Conservation (phyloP, 2,113 vertebrate species). For the Chiloscyllium plagiosum region DNA sequence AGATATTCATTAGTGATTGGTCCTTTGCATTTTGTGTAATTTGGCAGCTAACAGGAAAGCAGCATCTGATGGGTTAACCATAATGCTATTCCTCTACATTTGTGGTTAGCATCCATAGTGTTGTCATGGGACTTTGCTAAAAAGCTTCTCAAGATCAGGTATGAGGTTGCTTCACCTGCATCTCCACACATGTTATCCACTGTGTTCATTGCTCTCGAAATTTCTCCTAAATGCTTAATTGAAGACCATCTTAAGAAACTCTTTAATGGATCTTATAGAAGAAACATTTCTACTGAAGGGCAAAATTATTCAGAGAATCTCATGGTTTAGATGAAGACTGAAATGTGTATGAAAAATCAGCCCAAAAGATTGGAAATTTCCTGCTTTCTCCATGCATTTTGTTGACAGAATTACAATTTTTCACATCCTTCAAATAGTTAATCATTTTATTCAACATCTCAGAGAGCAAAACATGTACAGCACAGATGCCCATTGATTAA, state of each 20-base stretch:
- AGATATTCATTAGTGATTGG: background rate
- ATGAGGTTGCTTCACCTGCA: background rate
- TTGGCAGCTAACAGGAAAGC: background rate
- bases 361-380: background rate
- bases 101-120: background rate
- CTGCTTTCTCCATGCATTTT: background rate
- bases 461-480: background rate
- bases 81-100: background rate
- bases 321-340: background rate
- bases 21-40: background rate
- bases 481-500: background rate
- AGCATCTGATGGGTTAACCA: background rate
- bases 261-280: background rate
- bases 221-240: too few species aligned
- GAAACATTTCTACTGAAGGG: background rate
- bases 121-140: background rate
- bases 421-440: background rate
- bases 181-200: too few species aligned
- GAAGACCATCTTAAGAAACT: background rate
- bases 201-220: too few species aligned
- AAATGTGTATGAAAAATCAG: background rate
- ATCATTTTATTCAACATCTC: background rate
- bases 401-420: background rate
- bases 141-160: background rate
- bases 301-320: background rate